These are phyloP conservation scores for Anolis apletophallus DNA, from an alignment of 2,797 vertebrate species.

Conservation along the genomic window DNA sequence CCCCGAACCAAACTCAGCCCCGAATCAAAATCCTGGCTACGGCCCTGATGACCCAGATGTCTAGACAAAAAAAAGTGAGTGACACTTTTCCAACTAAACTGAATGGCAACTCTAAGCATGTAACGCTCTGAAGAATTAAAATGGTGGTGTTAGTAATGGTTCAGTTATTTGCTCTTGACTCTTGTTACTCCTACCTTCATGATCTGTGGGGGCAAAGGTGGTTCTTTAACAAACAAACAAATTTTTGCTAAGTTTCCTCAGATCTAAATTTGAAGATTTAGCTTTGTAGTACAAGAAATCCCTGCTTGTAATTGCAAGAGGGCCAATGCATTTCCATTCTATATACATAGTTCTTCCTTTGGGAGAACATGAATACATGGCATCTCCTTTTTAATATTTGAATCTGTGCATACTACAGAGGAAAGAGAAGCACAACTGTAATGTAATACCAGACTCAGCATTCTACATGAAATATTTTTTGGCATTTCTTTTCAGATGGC, in stretches of 20 bases:
- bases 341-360: background rate
- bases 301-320: background rate
- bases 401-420: background rate
- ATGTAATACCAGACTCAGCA: background rate
- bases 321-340: background rate
- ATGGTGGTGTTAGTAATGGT: background rate
- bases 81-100: too few species aligned
- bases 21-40: too few species aligned
- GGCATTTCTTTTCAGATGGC: constrained; percentile 5
- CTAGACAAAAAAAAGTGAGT: too few species aligned
- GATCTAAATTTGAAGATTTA: background rate
- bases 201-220: too few species aligned
- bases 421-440: background rate
- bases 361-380: background rate
- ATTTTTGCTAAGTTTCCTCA: background rate
- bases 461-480: constrained; percentile 15
- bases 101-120: too few species aligned
- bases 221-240: too few species aligned
- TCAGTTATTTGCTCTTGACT: background rate
- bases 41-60: too few species aligned
- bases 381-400: background rate
- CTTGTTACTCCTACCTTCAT: background rate
- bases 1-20: too few species aligned
- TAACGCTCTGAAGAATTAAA: too few species aligned
- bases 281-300: background rate